These are phyloP conservation scores for Lophotis ruficrista DNA, from an alignment of 2,113 vertebrate species.

Conservation along the genomic window DNA sequence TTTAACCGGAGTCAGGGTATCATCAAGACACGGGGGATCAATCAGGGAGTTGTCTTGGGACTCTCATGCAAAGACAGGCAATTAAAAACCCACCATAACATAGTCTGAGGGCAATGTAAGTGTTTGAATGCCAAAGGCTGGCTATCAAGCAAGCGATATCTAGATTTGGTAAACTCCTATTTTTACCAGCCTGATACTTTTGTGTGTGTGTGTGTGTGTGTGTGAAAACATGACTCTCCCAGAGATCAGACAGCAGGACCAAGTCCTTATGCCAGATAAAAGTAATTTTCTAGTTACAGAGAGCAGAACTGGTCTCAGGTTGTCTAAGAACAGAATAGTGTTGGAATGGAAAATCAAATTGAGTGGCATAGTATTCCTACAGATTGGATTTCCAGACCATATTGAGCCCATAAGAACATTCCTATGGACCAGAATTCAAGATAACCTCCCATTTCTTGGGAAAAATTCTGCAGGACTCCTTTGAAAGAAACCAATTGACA, in stretches of 20 bases:
- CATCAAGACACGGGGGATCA: slow-evolving; percentile 32
- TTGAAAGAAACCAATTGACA: background rate
- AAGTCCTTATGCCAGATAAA: background rate
- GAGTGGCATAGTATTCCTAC: background rate
- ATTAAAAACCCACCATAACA: background rate
- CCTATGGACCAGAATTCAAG: background rate
- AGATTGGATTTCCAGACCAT: background rate
- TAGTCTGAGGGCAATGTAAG: background rate
- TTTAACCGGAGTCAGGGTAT: slow-evolving; percentile 5
- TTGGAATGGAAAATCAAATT: background rate
- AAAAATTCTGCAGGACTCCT: background rate
- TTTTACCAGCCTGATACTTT: background rate
- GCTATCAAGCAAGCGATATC: background rate
- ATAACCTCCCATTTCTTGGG: background rate
- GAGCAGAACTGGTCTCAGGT: background rate
- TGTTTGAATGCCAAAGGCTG: background rate
- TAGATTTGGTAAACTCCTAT: background rate
- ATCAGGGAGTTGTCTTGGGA: background rate
- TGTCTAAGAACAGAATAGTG: background rate
- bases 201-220: background rate
- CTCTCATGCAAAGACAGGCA: slow-evolving; percentile 3
- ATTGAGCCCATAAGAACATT: background rate
- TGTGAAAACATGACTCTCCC: background rate
- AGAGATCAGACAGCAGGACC: background rate
- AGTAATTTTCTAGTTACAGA: background rate